Percentiles rank a stretch among this genome's conserved stretches.
Evolutionary conservation across 2,113 vertebrate genomes (phyloP).

Genomic region (Indicator indicator): DNA sequence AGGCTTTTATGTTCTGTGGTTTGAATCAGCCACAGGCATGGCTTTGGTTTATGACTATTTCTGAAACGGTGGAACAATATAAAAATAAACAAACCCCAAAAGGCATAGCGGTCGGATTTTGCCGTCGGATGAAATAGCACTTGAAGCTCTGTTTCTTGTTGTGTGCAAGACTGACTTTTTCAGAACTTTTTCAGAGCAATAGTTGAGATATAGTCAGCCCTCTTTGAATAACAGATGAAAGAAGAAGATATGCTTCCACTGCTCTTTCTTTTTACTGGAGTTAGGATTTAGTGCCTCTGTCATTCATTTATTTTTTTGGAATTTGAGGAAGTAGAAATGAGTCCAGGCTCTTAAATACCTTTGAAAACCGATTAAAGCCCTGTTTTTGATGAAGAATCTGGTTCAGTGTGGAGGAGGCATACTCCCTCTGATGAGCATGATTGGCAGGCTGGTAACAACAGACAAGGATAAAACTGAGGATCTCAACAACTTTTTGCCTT

Average conservation of each 20-base stretch:
- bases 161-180: not conserved
- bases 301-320: not conserved
- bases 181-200: not conserved
- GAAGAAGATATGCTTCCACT: not conserved
- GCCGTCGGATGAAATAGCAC: not conserved
- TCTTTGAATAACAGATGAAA: not conserved
- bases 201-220: not conserved
- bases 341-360: not conserved
- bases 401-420: not conserved
- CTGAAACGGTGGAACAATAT: conserved; percentile 19
- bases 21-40: conserved; percentile 26
- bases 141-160: not conserved
- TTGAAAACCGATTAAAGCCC: not conserved
- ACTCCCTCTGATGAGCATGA: no score
- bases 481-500: no score
- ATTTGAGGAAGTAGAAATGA: not conserved
- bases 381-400: not conserved
- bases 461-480: no score
- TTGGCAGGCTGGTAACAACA: no score
- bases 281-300: not conserved
- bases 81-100: conserved; percentile 25
- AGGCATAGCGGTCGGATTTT: not conserved
- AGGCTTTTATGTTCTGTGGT: conserved; percentile 8
- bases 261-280: not conserved
- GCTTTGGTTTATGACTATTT: conserved; percentile 40